Evolutionary conservation across 2,888 invertebrate genomes (phyloP), one percentile per base, ranked within the genome.

Genomic region (Orthosia incerta): DNA sequence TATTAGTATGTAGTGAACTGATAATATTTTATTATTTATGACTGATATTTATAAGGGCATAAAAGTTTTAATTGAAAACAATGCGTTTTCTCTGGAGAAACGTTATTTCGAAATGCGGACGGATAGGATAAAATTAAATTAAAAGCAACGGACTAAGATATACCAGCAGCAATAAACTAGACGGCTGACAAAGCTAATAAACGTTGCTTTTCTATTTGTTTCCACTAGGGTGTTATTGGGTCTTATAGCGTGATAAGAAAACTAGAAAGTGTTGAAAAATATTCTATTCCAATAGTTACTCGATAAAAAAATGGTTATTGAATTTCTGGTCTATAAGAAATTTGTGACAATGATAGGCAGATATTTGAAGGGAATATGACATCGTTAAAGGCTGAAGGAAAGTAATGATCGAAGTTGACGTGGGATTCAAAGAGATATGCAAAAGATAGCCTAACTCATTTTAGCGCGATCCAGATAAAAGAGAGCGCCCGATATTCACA

Each of bases 11-110:
- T 59, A 53, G 62, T 69, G 26, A 62, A 59, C 76, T 59, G 56
- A 76, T 79, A 83, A 76, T 68, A 76, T 74, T 67, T 51, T 45
- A 16, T 74, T 65, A 73, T 85, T 82, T 75, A 85, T 48, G 69
- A 64, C 12, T 60, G 57, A 68, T 62, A 69, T 72, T 68, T 74
- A 75, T 79, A 75, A 63, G 64, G 61, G 15, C 9, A 65, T 85
- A 62, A 71, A 80, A 60, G 48, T 50, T 70, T 77, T 71, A 62
- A 72, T 84, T 74, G 59, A 74, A 68, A 82, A 76, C 74, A 74
- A 63, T 60, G 63, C 59, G 20, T 68, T 57, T 79, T 48, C 68
- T 45, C 48, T 26, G 46, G 46, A 61, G 62, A 23, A 79, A 56
- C 31, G 50, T 57, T 26, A 15, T 55, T 71, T 63, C 31, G 45